Evolutionary conservation across 2,113 vertebrate genomes (phyloP), one percentile per base, ranked within the genome.

Genomic region (Thunnus thynnus): DNA sequence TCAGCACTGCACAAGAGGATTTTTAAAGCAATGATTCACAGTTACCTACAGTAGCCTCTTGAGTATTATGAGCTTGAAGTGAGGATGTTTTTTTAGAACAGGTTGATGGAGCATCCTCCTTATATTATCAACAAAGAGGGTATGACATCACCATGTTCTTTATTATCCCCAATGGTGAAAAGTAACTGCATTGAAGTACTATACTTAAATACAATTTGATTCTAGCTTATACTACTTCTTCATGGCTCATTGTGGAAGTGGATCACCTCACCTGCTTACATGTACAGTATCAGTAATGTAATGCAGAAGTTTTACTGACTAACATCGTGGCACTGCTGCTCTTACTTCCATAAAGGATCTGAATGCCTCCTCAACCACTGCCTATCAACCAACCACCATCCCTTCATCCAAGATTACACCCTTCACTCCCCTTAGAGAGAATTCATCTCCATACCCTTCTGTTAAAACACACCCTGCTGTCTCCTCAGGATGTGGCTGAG

Each of bases 391-490:
- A 72, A 69, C 55, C 55, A 41, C 13, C 25, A 44, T 30, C 44
- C 60, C 50, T 51, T 65, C 32, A 74, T 82, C 76, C 55, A 14
- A 44, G 44, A 71, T 74, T 17, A 70, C 54, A 62, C 5, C 17
- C 25, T 30, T 50, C 57, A 64, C 41, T 67, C 50, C 69, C 85
- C 32, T 18, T 11, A 66, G 66, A 71, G 61, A 71, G 14, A 63
- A 60, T 87, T 80, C 62, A 63, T 71, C 86, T 69, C 56, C 60
- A 72, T 67, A 79, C 71, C 66, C 27, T 36, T 55, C 56, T 14
- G 14, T 57, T 20, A 41, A 74, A 78, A 64, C 57, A 52, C 36
- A 50, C 25, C 14, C 17, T 72, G n/a, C 17, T 47, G 57, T 56
- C 55, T 72, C 65, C 14, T 57, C 75, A 73, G 86, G 82, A 69